A percentile compares a stretch with the other conserved stretches of the same genome.
Evolutionary conservation across 2,888 invertebrate genomes (phyloP).

Genomic region (Amphipyra berbera): DNA sequence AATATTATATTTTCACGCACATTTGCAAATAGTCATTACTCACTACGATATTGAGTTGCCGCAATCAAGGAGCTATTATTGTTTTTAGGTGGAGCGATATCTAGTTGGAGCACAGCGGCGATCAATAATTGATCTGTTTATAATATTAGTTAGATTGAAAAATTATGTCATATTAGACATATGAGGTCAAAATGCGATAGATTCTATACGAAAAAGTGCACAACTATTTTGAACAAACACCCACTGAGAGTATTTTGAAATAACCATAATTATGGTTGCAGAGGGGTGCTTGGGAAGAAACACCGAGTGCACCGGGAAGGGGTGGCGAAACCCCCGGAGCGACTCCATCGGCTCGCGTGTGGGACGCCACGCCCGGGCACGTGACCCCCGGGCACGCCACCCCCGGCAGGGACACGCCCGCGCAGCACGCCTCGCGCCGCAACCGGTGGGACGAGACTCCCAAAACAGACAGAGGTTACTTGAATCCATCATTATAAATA

Average conservation of each 20-base stretch:
- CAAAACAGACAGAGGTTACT: constrained; percentile 97
- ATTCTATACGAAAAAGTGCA: too few relatives aligned
- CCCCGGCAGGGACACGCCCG: constrained; percentile 95
- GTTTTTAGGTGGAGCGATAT: too few relatives aligned
- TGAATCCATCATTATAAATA: background rate
- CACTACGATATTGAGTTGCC: too few relatives aligned
- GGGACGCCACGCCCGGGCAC: constrained; percentile 99
- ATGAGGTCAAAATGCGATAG: too few relatives aligned
- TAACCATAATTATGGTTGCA: constrained; percentile 41
- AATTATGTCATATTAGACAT: too few relatives aligned
- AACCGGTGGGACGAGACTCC: constrained; percentile 99
- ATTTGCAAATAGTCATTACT: too few relatives aligned
- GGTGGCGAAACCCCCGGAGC: constrained; percentile 97
- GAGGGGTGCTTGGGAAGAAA: constrained; percentile 96
- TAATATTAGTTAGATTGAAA: too few relatives aligned
- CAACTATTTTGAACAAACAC: too few relatives aligned
- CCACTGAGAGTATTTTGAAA: background rate
- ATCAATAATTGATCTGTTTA: too few relatives aligned
- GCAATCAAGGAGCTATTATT: too few relatives aligned
- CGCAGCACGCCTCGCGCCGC: constrained; percentile 93
- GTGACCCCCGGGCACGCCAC: constrained; percentile 96
- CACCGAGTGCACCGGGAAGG: constrained; percentile 95
- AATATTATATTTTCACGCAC: too few relatives aligned
- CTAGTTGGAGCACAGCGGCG: too few relatives aligned
- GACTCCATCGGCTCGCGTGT: constrained; percentile 97